Percentiles rank a stretch among this genome's conserved stretches.
Conservation (phyloP, 1,140 invertebrate species). For the Lepidostoma basale region DNA sequence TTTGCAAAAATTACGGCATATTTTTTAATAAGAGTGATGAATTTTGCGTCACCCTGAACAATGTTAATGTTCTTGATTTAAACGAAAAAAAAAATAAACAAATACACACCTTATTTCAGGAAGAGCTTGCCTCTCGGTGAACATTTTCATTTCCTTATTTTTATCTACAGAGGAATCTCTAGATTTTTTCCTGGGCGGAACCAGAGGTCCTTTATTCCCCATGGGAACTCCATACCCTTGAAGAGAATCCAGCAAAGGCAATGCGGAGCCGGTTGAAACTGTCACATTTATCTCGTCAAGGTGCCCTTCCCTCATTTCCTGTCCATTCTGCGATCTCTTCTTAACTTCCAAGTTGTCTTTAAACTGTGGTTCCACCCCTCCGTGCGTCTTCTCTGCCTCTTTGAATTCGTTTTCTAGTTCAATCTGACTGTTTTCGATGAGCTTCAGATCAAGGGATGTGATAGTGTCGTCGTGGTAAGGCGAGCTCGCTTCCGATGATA, state of each 20-base stretch:
- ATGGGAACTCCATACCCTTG: background rate
- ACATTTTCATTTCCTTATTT: background rate
- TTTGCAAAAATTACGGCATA: too few relatives aligned
- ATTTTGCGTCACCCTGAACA: too few relatives aligned
- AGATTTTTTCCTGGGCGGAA: conserved; percentile 22
- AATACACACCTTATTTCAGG: conserved; percentile 11
- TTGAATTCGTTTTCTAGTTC: background rate
- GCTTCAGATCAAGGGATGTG: background rate
- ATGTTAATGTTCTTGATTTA: too few relatives aligned
- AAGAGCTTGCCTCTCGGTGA: background rate
- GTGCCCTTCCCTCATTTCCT: background rate
- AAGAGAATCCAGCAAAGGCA: conserved; percentile 6
- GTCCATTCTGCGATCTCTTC: background rate
- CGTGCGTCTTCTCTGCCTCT: background rate
- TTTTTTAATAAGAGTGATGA: too few relatives aligned
- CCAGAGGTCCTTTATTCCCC: background rate
- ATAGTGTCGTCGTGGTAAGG: background rate
- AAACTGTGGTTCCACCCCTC: background rate
- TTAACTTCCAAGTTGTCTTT: conserved; percentile 3
- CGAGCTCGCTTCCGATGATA: background rate
- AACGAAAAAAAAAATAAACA: too few relatives aligned
- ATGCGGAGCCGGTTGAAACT: conserved; percentile 14
- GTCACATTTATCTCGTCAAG: background rate
- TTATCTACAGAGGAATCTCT: conserved; percentile 22
- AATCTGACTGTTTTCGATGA: background rate